Evolutionary conservation across 2,888 invertebrate genomes (phyloP).

Genomic region (Antitype chi): DNA sequence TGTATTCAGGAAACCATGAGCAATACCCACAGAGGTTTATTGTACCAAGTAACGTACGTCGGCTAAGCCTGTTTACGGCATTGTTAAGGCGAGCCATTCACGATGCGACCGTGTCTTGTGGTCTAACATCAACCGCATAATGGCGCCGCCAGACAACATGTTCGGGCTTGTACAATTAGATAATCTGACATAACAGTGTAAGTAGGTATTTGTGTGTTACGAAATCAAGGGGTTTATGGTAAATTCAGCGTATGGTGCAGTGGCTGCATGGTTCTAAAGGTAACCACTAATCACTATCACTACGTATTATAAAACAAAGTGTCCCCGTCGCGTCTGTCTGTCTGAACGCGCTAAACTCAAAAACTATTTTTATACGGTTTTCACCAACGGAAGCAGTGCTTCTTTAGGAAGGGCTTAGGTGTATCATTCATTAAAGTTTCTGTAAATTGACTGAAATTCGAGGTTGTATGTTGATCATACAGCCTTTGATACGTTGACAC

Average conservation of each 20-base stretch:
- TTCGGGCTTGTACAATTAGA: slow-evolving; percentile 42
- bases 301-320: too few species aligned
- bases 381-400: too few species aligned
- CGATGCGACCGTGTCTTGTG: slow-evolving; percentile 61
- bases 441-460: too few species aligned
- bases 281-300: too few species aligned
- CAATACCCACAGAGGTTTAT: slow-evolving; percentile 24
- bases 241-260: neutral
- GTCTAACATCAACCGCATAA: slow-evolving; percentile 62
- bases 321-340: too few species aligned
- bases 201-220: slow-evolving; percentile 23
- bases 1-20: slow-evolving; percentile 28
- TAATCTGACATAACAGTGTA: slow-evolving; percentile 24
- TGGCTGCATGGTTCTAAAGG: neutral
- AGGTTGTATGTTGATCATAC: too few species aligned
- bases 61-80: slow-evolving; percentile 59
- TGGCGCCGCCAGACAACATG: slow-evolving; percentile 45
- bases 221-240: slow-evolving; percentile 3
- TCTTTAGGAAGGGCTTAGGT: too few species aligned
- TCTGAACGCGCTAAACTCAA: too few species aligned
- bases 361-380: too few species aligned
- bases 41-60: slow-evolving; percentile 42
- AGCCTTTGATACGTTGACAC: too few species aligned
- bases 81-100: slow-evolving; percentile 59
- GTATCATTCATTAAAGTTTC: too few species aligned